Percentiles rank a stretch among this genome's conserved stretches.
These are phyloP conservation scores for Vicugna pacos DNA, from an alignment of 2,113 vertebrate species.

Conservation along the genomic window DNA sequence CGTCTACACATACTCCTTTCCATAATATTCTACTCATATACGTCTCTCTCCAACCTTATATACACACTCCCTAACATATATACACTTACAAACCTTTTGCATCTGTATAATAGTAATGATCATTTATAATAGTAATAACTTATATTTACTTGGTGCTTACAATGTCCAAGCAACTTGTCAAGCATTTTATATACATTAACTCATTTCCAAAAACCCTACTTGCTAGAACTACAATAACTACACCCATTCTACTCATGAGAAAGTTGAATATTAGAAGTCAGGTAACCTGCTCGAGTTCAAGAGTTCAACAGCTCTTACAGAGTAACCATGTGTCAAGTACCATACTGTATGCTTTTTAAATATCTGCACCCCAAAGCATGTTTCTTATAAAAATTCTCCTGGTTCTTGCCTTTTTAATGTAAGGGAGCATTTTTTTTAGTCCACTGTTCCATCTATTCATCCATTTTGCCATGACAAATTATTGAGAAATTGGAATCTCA, in stretches of 20 bases:
- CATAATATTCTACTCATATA: not conserved
- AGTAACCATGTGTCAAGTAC: not conserved
- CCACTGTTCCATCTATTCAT: not conserved
- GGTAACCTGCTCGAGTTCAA: not conserved
- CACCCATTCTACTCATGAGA: not conserved
- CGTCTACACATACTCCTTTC: not conserved
- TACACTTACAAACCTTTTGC: not conserved
- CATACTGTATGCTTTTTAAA: not conserved
- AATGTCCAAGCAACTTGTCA: not conserved
- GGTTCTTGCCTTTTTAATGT: not conserved
- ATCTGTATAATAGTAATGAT: not conserved
- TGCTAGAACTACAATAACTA: not conserved
- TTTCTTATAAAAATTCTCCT: not conserved
- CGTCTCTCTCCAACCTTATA: not conserved
- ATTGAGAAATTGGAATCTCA: not conserved
- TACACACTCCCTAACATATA: not conserved
- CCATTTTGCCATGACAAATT: not conserved
- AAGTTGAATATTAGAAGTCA: not conserved
- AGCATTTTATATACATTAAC: not conserved
- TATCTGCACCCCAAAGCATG: not conserved
- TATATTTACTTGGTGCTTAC: not conserved
- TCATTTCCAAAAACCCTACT: not conserved
- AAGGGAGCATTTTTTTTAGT: not conserved
- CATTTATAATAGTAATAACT: not conserved
- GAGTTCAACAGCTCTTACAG: not conserved